phyloP scores from a whole-genome alignment of 2,113 vertebrate genomes.

The Fregetta grallaria region DNA sequence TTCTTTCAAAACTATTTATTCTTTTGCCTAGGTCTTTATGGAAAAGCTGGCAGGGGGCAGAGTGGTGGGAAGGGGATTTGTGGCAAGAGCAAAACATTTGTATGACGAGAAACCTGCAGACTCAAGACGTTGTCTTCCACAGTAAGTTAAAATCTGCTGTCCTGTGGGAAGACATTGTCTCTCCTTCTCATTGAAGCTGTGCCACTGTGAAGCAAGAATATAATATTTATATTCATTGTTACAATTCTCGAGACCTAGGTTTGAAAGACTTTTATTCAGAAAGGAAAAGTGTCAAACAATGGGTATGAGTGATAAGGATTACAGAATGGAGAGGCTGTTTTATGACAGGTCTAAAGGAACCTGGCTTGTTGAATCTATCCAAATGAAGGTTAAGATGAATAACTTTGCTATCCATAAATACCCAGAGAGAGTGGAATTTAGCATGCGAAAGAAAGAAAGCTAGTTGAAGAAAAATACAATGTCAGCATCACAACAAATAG shows the following conservation, averaged over 20 bases:
- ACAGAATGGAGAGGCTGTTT: neutral
- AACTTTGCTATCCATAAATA: neutral
- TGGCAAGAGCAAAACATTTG: neutral
- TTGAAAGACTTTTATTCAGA: neutral
- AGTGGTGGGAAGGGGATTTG: neutral
- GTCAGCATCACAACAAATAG: neutral
- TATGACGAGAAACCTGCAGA: neutral
- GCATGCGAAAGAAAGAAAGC: neutral
- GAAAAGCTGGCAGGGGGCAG: neutral
- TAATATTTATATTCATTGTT: neutral
- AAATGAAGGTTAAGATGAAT: neutral
- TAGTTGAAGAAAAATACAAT: neutral
- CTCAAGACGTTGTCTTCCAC: neutral
- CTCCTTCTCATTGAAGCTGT: neutral
- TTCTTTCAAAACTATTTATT: neutral
- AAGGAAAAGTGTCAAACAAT: neutral
- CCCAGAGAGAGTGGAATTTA: neutral
- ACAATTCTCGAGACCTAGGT: neutral
- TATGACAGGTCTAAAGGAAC: neutral
- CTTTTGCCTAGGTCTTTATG: neutral
- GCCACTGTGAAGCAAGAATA: neutral
- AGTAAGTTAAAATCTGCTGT: neutral
- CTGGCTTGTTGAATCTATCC: neutral
- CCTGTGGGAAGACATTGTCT: neutral
- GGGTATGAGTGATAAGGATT: neutral